Evolutionary conservation across 1,140 invertebrate genomes (phyloP), one percentile per base, ranked within the genome.

Genomic region (Agrilus planipennis): DNA sequence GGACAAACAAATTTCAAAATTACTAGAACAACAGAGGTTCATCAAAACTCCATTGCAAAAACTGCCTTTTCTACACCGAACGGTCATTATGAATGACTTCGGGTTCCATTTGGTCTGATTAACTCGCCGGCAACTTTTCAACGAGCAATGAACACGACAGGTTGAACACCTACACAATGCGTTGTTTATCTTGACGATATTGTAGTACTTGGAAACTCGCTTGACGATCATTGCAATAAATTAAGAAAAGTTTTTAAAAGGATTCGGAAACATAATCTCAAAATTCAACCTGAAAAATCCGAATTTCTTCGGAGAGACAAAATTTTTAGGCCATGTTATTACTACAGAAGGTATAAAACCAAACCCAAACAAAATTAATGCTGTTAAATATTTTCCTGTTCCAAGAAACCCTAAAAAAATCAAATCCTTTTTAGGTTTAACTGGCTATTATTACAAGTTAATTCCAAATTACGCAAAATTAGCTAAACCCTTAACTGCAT

Each of bases 31-130:
- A n/a, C n/a, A n/a, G n/a, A n/a, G n/a, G n/a, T n/a, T 19, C 6
- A 7, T 5, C 61, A 50, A 23, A 68, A 70, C 39, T 48, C 51
- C 1, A 49, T 52, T 1, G 25, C 47, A 0, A 68, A 68, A 42
- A 51, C 51, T 41, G 60, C 58, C 3, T 66, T 65, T 31, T 50
- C 41, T 2, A 46, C 43, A 3, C 34, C 34, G 15, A 39, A 43
- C 14, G 51, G 44, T 3, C 53, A 55, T 29, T 54, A 29, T 14
- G 41, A 51, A 25, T 46, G 47, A 36, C 42, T n/a, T 21, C 36
- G 47, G 17, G 11, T 52, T 25, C 44, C 50, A 19, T 45, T 54
- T 39, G 52, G 47, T 9, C 47, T 46, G 17, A 55, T 52, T 44
- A 44, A 38, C 9, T 50, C 35, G 27, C 44, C 52, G 1, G 45